Conservation (phyloP, 2,113 vertebrate species). For the Emydocephalus ijimae region DNA sequence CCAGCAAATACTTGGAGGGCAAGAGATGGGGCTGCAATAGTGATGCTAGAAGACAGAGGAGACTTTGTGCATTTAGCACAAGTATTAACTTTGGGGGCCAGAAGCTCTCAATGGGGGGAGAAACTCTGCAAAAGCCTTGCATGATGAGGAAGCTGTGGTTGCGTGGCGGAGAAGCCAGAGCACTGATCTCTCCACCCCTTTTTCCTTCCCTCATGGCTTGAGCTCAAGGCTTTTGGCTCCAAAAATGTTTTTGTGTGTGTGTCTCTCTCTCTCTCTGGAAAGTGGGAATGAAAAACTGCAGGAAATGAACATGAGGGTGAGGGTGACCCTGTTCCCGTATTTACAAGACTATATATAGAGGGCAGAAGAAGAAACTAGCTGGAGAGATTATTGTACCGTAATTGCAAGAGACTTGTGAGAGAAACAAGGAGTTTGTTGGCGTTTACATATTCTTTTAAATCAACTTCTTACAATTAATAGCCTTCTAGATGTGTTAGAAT, state of each 20-base stretch:
- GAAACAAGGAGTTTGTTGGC: not conserved
- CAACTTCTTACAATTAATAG: not conserved
- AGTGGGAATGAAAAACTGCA: conserved; percentile 34
- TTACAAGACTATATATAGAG: conserved; percentile 5
- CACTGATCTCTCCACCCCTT: not conserved
- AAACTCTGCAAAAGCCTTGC: not conserved
- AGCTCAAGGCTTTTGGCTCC: not conserved
- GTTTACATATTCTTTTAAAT: not conserved
- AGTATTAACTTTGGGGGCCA: not conserved
- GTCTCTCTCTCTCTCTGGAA: not conserved
- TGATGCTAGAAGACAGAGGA: not conserved
- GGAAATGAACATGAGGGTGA: conserved; percentile 13
- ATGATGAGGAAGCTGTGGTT: not conserved
- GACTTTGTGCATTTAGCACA: not conserved
- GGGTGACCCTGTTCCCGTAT: conserved; percentile 1
- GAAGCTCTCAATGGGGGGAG: not conserved
- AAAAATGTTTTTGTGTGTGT: conserved; percentile 29
- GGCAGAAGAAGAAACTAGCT: not conserved
- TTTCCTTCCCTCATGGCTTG: not conserved
- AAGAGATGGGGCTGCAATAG: not conserved
- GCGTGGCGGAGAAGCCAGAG: not conserved
- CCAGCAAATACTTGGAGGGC: not conserved
- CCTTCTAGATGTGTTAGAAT: not conserved
- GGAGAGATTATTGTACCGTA: not conserved
- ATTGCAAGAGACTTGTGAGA: not conserved